Percentiles rank a stretch among this genome's conserved stretches.
Evolutionary conservation across 2,888 invertebrate genomes (phyloP).

Genomic region (Gisinianus flammeolus): DNA sequence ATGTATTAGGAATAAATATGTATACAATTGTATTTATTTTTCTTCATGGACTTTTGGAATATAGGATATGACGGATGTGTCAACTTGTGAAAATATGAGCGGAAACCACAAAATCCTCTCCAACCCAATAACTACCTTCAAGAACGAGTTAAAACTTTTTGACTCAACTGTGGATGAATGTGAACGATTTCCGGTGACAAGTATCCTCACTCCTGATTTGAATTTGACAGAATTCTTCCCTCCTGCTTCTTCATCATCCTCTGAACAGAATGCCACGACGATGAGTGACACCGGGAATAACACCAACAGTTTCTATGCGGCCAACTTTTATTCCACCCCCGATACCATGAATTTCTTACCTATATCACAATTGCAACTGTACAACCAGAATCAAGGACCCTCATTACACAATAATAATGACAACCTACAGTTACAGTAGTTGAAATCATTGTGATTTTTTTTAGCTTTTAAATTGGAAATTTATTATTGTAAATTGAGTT

Average conservation of each 20-base stretch:
- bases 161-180: not conserved
- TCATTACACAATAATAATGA: too few relatives aligned
- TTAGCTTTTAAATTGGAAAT: too few relatives aligned
- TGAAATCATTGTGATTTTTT: too few relatives aligned
- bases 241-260: not conserved
- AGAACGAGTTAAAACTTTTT: not conserved
- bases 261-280: not conserved
- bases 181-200: not conserved
- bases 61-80: not conserved
- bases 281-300: not conserved
- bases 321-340: not conserved
- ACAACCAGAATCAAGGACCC: too few relatives aligned
- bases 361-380: too few relatives aligned
- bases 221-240: not conserved
- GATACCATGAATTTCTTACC: not conserved
- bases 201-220: too few relatives aligned
- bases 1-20: too few relatives aligned
- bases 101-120: not conserved
- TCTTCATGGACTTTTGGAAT: too few relatives aligned
- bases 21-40: not conserved
- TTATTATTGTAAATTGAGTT: too few relatives aligned
- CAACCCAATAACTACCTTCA: not conserved
- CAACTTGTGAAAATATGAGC: not conserved
- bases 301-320: not conserved
- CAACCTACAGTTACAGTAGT: too few relatives aligned